Base-by-base conservation (phyloP, 2,113 vertebrate species). In the Myiagra hebetior region DNA sequence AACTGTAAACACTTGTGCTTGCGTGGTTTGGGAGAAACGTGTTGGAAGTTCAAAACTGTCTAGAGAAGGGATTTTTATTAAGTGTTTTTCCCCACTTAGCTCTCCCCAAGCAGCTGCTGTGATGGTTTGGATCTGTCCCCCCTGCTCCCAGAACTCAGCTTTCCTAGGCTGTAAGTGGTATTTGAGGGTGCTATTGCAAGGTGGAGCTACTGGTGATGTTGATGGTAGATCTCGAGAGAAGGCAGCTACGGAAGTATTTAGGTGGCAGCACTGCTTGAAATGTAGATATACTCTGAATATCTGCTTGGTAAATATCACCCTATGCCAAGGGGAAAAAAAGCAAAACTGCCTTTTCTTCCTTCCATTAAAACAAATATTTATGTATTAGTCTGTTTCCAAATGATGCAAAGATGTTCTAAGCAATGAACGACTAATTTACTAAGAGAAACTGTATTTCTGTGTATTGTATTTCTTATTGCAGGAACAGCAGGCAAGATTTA, bases 1-100 rank as follows among this genome's bases (percentile, higher is more conserved):
- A 91, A 85, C 56, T 52, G 17, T 2, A 21, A 85, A n/a, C 24
- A 10, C 49, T 82, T 13, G 28, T 22, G 30, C 67, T 88, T 35
- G 35, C 0, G 0, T 47, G 13, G 24, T 46, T 77, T 1, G 1
- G 1, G 1, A 59, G 62, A 41, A 15, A 24, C 5, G 4, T 10
- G 8, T 15, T 77, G 17, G 55, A 88, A 63, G 21, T 30, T 62
- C 14, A 33, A 39, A 74, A 31, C 4, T 59, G 10, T 15, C 35
- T 27, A 13, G 8, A 39, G 30, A 81, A 75, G 2, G 5, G 4
- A 18, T 44, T 65, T 72, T 22, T 7, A 2, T 22, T 23, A 16
- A n/a, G 10, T 26, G 16, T 6, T 0, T 2, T 22, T 14, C 52
- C 27, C 22, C 8, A 13, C 7, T 30, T 33, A 3, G 2, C 1